Evolutionary conservation across 2,113 vertebrate genomes (phyloP), one percentile per base, ranked within the genome.

Genomic region (Onychorhynchus coronatus): DNA sequence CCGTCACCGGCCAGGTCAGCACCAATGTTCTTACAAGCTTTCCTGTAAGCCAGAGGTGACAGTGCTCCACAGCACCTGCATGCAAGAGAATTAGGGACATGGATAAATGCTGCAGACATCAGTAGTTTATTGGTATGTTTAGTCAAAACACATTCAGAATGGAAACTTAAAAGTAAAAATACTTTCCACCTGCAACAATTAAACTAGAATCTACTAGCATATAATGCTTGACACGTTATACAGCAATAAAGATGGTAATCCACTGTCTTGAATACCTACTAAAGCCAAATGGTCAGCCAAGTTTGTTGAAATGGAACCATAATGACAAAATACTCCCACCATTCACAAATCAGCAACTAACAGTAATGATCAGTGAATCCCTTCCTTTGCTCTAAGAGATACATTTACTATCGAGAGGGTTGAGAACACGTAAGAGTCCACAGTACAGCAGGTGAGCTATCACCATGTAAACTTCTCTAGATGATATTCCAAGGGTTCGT

Each of bases 71-170:
- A 91, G 87, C 28, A 86, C 73, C 96, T 95, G 93, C 44, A 22
- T 27, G 79, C 89, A 52, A 97, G 89, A 98, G 96, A 98, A 98
- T 95, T 97, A 98, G 98, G 98, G 96, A 98, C 98, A 93, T 89
- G 95, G 96, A 93, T 98, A 97, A 98, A 97, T 98, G 97, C 98
- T 99, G 98, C 98, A 99, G 98, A 99, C 99, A 99, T 99, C 99
- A 99, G 99, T 99, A 99, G 99, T 99, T 99, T 99, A 99, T 99
- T 99, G 98, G 97, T 99, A 99, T 98, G 99, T 99, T 99, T 98
- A 99, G 98, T 99, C 98, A 98, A 99, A 98, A 99, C 99, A 99
- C 99, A 99, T 99, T 99, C 98, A 99, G 98, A 99, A 99, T 98
- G 98, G 98, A 98, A 98, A 98, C 97, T 97, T 91, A 97, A 98